Evolutionary conservation across 2,888 invertebrate genomes (phyloP).

Genomic region (Ormia ochracea): DNA sequence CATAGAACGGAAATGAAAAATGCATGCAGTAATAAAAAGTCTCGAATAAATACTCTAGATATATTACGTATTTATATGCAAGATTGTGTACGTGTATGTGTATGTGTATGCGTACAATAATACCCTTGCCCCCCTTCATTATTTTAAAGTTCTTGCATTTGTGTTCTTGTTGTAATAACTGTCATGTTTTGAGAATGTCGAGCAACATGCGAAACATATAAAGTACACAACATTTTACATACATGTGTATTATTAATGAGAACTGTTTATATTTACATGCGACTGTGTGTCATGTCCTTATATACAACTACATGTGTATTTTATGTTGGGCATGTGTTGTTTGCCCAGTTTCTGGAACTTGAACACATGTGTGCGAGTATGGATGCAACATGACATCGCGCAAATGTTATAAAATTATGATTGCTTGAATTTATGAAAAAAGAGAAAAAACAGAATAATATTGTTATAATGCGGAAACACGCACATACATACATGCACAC

Average conservation of each 20-base stretch:
- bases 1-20: not conserved
- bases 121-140: not conserved
- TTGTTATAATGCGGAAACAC: constrained; percentile 7
- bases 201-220: no score
- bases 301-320: not conserved
- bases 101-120: not conserved
- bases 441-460: constrained; percentile 1
- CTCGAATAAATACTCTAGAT: not conserved
- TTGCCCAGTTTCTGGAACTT: constrained; percentile 27
- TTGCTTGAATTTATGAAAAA: not conserved
- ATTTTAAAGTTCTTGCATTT: constrained; percentile 15
- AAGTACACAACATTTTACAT: constrained; percentile 27
- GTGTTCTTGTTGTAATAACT: constrained; percentile 62
- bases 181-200: constrained; percentile 65
- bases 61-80: not conserved
- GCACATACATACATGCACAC: no score
- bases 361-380: not conserved
- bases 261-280: no score
- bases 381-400: not conserved
- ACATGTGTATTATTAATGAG: not conserved
- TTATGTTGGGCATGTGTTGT: constrained; percentile 56
- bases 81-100: not conserved
- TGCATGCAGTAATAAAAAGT: not conserved
- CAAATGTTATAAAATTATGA: constrained; percentile 5
- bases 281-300: not conserved